Conservation (phyloP, 2,113 vertebrate genomes). For the Chinchilla lanigera region DNA sequence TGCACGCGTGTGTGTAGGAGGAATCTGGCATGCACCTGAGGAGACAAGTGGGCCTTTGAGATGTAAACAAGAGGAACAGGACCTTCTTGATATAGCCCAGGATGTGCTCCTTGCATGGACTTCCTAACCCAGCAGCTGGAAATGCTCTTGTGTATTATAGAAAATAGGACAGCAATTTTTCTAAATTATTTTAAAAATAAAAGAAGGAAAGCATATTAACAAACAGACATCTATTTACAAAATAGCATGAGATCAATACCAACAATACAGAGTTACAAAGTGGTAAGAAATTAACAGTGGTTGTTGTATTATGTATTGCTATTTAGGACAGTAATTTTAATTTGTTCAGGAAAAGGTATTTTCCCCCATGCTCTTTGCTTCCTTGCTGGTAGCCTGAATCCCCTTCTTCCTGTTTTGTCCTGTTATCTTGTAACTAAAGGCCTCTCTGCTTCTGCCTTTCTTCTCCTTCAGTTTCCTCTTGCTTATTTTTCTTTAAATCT, state of each 20-base stretch:
- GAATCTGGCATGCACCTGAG: rapidly evolving
- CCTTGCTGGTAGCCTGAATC: background rate
- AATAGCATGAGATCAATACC: no score
- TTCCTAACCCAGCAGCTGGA: background rate
- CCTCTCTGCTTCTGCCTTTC: background rate
- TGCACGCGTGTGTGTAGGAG: background rate
- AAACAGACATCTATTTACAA: no score
- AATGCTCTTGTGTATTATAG: background rate
- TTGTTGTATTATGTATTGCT: no score
- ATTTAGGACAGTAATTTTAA: rapidly evolving
- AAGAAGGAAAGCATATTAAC: no score
- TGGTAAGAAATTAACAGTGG: no score
- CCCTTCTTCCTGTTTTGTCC: background rate
- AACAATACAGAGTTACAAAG: no score
- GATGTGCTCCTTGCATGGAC: no score
- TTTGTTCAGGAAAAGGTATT: background rate
- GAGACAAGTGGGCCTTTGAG: background rate
- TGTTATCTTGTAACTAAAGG: no score
- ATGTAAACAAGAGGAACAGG: background rate
- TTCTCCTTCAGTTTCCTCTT: background rate
- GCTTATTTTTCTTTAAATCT: background rate
- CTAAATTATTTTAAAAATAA: no score
- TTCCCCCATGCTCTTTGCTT: background rate
- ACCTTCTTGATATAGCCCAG: background rate
- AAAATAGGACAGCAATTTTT: background rate